These are phyloP conservation scores for Sebastiscus albofasciatus DNA, from an alignment of 2,797 vertebrate species.

Conservation along the genomic window DNA sequence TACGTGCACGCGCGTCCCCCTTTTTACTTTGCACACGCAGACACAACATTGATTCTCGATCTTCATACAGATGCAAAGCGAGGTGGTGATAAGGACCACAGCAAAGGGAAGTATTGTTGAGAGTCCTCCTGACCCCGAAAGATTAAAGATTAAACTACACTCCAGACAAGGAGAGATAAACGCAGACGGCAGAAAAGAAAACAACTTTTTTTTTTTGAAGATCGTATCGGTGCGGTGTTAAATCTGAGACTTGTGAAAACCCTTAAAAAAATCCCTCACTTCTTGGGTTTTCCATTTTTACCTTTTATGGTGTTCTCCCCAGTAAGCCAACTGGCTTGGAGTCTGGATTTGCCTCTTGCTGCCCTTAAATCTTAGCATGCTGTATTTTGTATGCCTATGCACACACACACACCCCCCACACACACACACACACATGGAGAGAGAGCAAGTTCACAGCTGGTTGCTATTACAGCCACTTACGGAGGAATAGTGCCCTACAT, in stretches of 20 bases:
- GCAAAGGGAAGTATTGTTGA: not conserved
- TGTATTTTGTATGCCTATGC: slow-evolving; percentile 39
- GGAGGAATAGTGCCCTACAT: slow-evolving; percentile 62
- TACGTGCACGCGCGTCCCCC: not conserved
- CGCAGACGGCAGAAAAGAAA: slow-evolving; percentile 30
- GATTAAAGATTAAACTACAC: slow-evolving; percentile 49
- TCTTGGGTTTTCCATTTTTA: slow-evolving; percentile 51
- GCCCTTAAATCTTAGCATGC: slow-evolving; percentile 67
- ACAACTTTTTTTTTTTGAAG: slow-evolving; percentile 21
- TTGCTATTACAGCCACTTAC: slow-evolving; percentile 79
- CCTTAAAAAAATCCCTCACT: not conserved
- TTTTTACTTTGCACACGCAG: slow-evolving; percentile 19
- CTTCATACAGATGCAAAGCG: not conserved
- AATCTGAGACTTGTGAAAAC: slow-evolving; percentile 49
- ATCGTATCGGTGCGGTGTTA: slow-evolving; percentile 48
- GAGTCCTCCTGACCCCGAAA: slow-evolving; percentile 26
- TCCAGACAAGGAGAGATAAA: slow-evolving; percentile 20
- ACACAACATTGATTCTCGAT: slow-evolving; percentile 53
- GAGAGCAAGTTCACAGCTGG: slow-evolving; percentile 75
- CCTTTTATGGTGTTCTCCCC: slow-evolving; percentile 73
- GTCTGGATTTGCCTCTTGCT: slow-evolving; percentile 57
- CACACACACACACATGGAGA: not conserved
- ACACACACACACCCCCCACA: not conserved
- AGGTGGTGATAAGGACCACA: slow-evolving; percentile 43
- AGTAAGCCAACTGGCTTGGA: slow-evolving; percentile 41